Conservation (phyloP, 2,888 invertebrate species). For the Coecobrya sp. region DNA sequence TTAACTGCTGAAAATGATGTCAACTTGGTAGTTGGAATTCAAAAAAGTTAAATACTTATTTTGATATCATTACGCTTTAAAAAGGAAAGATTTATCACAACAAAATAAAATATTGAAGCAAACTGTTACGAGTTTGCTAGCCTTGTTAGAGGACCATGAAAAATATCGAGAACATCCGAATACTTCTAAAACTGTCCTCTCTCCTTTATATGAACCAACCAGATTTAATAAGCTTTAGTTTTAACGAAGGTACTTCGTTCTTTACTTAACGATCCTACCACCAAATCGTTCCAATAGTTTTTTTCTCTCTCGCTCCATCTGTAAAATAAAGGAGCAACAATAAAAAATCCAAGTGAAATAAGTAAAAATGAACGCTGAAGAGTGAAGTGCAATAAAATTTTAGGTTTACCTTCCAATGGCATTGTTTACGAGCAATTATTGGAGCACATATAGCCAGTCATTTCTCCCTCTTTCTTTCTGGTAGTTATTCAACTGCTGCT, state of each 20-base stretch:
- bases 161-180: no score
- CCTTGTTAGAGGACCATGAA: no score
- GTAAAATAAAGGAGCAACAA: background rate
- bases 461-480: background rate
- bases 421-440: constrained; percentile 72
- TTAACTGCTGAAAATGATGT: no score
- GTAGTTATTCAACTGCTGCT: constrained; percentile 16
- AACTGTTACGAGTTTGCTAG: no score
- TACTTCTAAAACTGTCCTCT: no score
- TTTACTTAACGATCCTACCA: background rate
- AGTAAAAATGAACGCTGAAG: background rate
- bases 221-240: no score
- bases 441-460: constrained; percentile 34
- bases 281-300: background rate
- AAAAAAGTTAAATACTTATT: no score
- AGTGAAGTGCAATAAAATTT: constrained; percentile 48
- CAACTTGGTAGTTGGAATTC: no score
- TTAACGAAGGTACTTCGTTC: background rate
- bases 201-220: no score
- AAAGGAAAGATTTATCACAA: no score
- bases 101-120: no score
- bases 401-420: constrained; percentile 19
- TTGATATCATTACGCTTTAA: no score
- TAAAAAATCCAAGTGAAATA: constrained; percentile 31
- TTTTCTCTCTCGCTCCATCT: constrained; percentile 19